These are phyloP conservation scores for Syngnathus acus DNA, from an alignment of 2,797 vertebrate genomes.

Conservation along the genomic window DNA sequence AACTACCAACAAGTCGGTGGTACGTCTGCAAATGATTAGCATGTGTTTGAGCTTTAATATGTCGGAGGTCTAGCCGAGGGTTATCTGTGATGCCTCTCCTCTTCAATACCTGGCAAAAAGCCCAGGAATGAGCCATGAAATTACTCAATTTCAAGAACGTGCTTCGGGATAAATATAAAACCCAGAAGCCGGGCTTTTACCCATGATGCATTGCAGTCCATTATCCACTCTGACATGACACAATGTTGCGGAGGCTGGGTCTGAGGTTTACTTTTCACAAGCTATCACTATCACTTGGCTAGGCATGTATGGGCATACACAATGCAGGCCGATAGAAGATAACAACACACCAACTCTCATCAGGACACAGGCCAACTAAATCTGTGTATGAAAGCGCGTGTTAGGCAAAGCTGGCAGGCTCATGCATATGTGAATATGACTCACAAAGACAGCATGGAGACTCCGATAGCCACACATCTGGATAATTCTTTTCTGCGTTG, in stretches of 20 bases:
- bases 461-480: slow-evolving; percentile 31
- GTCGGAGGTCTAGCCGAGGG: slow-evolving; percentile 23
- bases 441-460: slow-evolving; percentile 22
- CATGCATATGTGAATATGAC: slow-evolving; percentile 30
- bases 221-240: slow-evolving; percentile 53
- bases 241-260: slow-evolving; percentile 32
- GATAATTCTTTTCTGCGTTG: slow-evolving; percentile 33
- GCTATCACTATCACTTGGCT: slow-evolving; percentile 41
- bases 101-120: slow-evolving; percentile 40
- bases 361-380: slow-evolving; percentile 24
- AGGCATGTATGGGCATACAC: slow-evolving; percentile 29
- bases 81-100: slow-evolving; percentile 44
- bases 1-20: slow-evolving; percentile 19
- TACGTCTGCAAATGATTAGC: slow-evolving; percentile 29
- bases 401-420: slow-evolving; percentile 14
- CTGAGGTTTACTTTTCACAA: slow-evolving; percentile 51
- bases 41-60: slow-evolving; percentile 33
- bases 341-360: slow-evolving; percentile 33
- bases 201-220: slow-evolving; percentile 52
- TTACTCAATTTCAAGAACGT: slow-evolving; percentile 55
- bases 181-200: slow-evolving; percentile 25
- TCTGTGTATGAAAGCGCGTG: slow-evolving; percentile 19
- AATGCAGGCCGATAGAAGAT: slow-evolving; percentile 22
- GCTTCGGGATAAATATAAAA: slow-evolving; percentile 43
- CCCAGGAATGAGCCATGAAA: slow-evolving; percentile 66